These are phyloP conservation scores for Ganaspis sp. DNA, from an alignment of 1,140 invertebrate genomes.

Conservation along the genomic window DNA sequence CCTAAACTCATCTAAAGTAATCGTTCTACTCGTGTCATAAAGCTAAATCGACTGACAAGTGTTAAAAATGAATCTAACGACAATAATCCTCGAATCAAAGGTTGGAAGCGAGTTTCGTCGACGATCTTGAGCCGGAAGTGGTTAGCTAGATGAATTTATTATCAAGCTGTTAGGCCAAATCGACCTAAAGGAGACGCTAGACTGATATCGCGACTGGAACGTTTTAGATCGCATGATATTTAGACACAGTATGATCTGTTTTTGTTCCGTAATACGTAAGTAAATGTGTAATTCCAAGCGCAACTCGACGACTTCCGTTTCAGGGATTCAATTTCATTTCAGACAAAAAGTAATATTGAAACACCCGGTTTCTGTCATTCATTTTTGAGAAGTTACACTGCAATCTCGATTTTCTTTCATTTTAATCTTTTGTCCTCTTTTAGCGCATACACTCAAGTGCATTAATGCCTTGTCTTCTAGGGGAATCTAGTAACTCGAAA, in stretches of 20 bases:
- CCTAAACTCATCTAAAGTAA: not conserved
- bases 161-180: slow-evolving; percentile 57
- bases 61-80: slow-evolving; percentile 18
- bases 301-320: slow-evolving; percentile 6
- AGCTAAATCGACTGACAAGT: not conserved
- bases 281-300: not conserved
- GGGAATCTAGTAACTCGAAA: too few relatives aligned
- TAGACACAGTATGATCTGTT: slow-evolving; percentile 18
- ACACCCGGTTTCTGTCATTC: too few relatives aligned
- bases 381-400: too few relatives aligned
- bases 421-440: too few relatives aligned
- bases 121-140: slow-evolving; percentile 42
- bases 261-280: slow-evolving; percentile 17
- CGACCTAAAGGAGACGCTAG: slow-evolving; percentile 58
- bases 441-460: too few relatives aligned
- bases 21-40: not conserved
- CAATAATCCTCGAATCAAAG: slow-evolving; percentile 36
- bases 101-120: slow-evolving; percentile 16
- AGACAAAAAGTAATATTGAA: not conserved
- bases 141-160: slow-evolving; percentile 56
- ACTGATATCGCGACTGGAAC: slow-evolving; percentile 55
- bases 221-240: slow-evolving; percentile 18
- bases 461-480: too few relatives aligned
- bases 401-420: too few relatives aligned
- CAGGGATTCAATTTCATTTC: not conserved